Percentiles rank a stretch among this genome's conserved stretches.
Evolutionary conservation across 2,888 invertebrate species (phyloP).

Genomic region (Athalia circularis): DNA sequence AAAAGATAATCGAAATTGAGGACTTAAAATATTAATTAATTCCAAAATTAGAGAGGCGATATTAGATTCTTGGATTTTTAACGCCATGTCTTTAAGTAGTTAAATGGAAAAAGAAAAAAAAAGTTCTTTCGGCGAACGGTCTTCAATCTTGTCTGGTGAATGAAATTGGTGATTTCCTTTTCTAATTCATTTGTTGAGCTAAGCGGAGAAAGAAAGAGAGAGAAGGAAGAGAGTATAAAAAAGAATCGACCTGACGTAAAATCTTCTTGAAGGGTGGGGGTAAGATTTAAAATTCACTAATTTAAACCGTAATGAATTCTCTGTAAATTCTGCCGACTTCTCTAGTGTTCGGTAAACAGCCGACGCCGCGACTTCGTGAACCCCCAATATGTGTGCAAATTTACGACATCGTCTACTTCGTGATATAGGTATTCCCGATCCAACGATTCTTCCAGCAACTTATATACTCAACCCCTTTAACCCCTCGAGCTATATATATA

Average conservation of each 20-base stretch:
- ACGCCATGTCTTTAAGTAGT: neutral
- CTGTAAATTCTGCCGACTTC: conserved; percentile 14
- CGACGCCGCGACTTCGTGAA: conserved; percentile 34
- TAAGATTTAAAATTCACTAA: conserved; percentile 43
- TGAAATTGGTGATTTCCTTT: conserved; percentile 32
- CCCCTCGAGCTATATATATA: no score
- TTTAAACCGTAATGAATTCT: conserved; percentile 43
- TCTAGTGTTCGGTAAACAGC: conserved; percentile 45
- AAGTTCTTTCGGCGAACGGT: neutral
- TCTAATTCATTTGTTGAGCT: conserved; percentile 29
- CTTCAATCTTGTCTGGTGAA: conserved; percentile 20
- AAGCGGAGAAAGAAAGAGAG: no score
- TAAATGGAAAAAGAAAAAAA: no score
- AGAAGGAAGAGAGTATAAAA: no score
- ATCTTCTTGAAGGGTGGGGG: neutral
- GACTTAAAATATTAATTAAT: no score
- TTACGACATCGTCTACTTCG: conserved; percentile 39
- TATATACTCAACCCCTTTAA: no score
- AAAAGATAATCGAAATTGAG: no score
- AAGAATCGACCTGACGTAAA: conserved; percentile 12
- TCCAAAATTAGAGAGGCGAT: no score
- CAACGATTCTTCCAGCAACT: conserved; percentile 27
- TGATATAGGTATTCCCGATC: neutral
- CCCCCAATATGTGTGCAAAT: conserved; percentile 46
- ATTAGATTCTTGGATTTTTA: conserved; percentile 3